Evolutionary conservation across 2,113 vertebrate genomes (phyloP), one percentile per base, ranked within the genome.

Genomic region (Orthonyx spaldingii): DNA sequence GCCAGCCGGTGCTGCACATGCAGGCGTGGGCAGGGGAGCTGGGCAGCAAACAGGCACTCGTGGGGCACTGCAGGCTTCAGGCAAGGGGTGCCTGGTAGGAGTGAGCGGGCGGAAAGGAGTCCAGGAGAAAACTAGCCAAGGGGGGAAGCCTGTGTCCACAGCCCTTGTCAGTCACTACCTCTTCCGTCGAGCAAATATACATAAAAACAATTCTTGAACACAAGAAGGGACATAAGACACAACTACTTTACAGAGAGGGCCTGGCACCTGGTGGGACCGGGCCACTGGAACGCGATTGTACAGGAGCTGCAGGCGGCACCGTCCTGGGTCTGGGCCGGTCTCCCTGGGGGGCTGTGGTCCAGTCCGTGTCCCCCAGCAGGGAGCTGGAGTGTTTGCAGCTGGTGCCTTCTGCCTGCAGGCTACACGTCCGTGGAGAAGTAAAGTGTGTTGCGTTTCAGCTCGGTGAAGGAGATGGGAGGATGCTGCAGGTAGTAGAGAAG

Each of bases 371-470:
- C 75, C 95, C 92, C 61, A 18, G 81, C 85, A 10, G 92, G 82
- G 90, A 94, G 91, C 84, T 84, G 92, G 55, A 80, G 82, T 72
- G 90, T 84, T 89, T 88, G 85, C 93, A 77, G 93, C 94, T 79
- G 89, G 87, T 65, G 86, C 70, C 63, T 87, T 85, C 95, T 90
- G 82, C 80, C 46, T 23, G 84, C 82, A 61, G 74, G 97, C 98
- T 99, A 99, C 97, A 99, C 99, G 27, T 99, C 99, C n/a, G 99
- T 99, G 97, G 99, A 99, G 97, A 99, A 99, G 98, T 99, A 99
- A 95, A 99, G 98, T 72, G 99, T 99, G 98, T 99, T 99, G 94
- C 99, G 98, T 97, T 99, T 99, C 81, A 99, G 98, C 97, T 99
- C 99, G 1, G 98, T 98, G 72, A 99, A 99, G 98, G 98, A 98